Evolutionary conservation across 2,113 vertebrate species (phyloP).

Genomic region (Oreochromis spilurus): DNA sequence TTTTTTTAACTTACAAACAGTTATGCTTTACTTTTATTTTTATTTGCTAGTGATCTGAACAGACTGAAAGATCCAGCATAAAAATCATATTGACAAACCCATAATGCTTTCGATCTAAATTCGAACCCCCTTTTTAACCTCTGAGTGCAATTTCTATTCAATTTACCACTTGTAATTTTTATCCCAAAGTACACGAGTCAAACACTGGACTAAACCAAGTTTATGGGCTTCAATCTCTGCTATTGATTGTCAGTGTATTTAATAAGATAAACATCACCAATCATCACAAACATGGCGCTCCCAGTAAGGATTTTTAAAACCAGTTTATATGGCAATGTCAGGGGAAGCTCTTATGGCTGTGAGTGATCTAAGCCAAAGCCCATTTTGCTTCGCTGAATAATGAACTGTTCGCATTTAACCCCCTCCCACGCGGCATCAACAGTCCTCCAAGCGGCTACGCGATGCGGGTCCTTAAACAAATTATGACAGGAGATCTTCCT

Average conservation of each 20-base stretch:
- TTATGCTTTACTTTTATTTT: neutral
- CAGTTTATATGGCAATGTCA: constrained; percentile 27
- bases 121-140: neutral
- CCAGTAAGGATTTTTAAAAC: constrained; percentile 18
- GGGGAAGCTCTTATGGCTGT: constrained; percentile 14
- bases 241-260: constrained; percentile 20
- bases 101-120: neutral
- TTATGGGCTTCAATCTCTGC: neutral
- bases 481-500: constrained; percentile 79
- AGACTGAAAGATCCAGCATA: neutral
- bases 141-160: neutral
- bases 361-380: constrained; percentile 45
- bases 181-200: neutral
- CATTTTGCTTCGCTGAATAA: constrained; percentile 79
- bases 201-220: neutral
- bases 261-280: constrained; percentile 35
- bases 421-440: constrained; percentile 42
- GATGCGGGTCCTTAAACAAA: constrained; percentile 80
- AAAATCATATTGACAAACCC: neutral
- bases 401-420: constrained; percentile 77
- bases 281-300: constrained; percentile 13
- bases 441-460: constrained; percentile 71
- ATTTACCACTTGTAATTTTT: neutral
- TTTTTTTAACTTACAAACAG: accelerated
- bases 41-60: neutral